Evolutionary conservation across 2,888 invertebrate genomes (phyloP).

Genomic region (Calliscelio sp.): DNA sequence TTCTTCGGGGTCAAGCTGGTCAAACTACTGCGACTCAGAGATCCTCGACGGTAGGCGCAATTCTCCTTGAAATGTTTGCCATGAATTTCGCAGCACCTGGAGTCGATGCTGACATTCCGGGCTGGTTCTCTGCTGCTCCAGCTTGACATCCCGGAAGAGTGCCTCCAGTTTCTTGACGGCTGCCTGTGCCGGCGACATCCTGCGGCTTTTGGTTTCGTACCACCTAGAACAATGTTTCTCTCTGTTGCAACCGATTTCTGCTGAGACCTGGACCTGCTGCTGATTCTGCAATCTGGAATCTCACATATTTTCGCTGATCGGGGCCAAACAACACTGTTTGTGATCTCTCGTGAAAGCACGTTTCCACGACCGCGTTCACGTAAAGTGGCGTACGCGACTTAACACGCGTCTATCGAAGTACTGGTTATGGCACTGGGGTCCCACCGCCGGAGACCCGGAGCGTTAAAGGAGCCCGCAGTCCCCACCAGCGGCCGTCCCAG

Average conservation of each 20-base stretch:
- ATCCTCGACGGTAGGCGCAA: conserved; percentile 84
- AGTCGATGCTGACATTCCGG: conserved; percentile 86
- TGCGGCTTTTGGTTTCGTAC: conserved; percentile 33
- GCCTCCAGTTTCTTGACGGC: conserved; percentile 91
- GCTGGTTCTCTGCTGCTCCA: conserved; percentile 85
- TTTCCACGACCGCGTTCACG: conserved; percentile 67
- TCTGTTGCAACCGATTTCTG: too few species aligned
- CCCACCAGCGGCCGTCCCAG: conserved; percentile 77
- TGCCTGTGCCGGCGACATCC: conserved; percentile 85
- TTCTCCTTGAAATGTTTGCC: conserved; percentile 86
- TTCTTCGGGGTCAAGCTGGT: conserved; percentile 87
- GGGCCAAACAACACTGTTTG: conserved; percentile 33
- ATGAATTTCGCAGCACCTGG: conserved; percentile 91
- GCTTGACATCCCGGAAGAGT: conserved; percentile 89
- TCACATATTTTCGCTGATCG: conserved; percentile 60
- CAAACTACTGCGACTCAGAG: conserved; percentile 87
- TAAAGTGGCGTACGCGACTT: conserved; percentile 78
- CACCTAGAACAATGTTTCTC: conserved; percentile 48
- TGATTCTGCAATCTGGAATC: conserved; percentile 4
- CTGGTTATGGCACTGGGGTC: conserved; percentile 82
- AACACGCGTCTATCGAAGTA: conserved; percentile 84
- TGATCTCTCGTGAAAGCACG: conserved; percentile 63
- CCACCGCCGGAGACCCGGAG: conserved; percentile 79
- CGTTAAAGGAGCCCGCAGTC: conserved; percentile 81
- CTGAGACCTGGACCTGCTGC: too few species aligned